Percentiles rank a stretch among this genome's conserved stretches.
Evolutionary conservation across 2,797 vertebrate species (phyloP).

Genomic region (Babyrousa celebensis): DNA sequence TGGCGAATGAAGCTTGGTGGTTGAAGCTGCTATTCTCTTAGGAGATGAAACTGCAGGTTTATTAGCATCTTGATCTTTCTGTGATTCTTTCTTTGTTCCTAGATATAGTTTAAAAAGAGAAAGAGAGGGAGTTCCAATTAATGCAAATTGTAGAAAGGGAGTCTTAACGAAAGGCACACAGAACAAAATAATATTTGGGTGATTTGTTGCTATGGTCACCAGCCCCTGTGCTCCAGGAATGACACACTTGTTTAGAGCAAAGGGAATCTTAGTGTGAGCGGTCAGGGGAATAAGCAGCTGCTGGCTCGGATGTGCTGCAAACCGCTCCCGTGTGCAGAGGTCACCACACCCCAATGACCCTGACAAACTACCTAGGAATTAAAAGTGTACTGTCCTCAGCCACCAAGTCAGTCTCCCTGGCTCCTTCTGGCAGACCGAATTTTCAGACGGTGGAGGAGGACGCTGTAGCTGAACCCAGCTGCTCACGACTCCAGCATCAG

Average conservation of each 20-base stretch:
- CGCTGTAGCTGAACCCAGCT: background rate
- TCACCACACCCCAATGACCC: background rate
- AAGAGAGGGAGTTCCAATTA: background rate
- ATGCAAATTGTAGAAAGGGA: background rate
- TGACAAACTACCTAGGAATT: constrained; percentile 33
- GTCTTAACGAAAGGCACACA: constrained; percentile 21
- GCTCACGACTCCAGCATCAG: background rate
- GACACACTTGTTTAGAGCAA: background rate
- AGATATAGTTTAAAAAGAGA: constrained; percentile 71
- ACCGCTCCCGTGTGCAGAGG: background rate
- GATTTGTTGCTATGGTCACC: constrained; percentile 35
- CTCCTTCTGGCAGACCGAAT: background rate
- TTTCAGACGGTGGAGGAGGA: constrained; percentile 58
- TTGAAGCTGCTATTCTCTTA: constrained; percentile 93
- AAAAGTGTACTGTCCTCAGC: constrained; percentile 48
- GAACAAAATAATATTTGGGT: constrained; percentile 4
- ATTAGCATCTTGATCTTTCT: constrained; percentile 92
- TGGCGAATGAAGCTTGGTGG: constrained; percentile 96
- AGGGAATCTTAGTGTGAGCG: background rate
- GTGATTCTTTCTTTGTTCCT: constrained; percentile 95
- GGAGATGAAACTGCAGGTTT: constrained; percentile 93
- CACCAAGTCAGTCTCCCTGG: background rate
- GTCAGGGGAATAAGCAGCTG: background rate
- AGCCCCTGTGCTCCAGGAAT: background rate
- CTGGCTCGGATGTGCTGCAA: constrained; percentile 43